Base-by-base conservation (phyloP, 2,797 vertebrate species). In the Gallinago solitaria region DNA sequence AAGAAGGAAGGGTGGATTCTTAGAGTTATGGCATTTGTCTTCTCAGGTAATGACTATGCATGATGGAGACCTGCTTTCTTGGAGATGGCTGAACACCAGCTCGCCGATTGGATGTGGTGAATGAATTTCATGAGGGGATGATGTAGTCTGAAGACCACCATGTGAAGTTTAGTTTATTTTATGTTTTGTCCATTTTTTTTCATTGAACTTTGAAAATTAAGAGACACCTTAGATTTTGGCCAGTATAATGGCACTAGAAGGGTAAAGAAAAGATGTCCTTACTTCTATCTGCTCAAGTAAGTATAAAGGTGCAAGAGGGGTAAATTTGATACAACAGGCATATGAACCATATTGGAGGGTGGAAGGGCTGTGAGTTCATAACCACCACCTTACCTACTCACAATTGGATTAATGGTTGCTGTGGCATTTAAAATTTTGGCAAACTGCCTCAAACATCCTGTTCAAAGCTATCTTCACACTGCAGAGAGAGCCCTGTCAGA, bases 361-460 rank as follows among this genome's bases (percentile, higher is more conserved):
- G 43, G 43, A 77, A 60, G 28, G 25, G 47, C 15, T 74, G 16
- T 51, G 47, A 64, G 14, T n/a, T 77, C 33, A 12, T n/a, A 77
- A 32, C 7, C 27, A 61, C 16, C n/a, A 75, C 11, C 41, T 63
- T 41, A 74, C 1, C 25, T 32, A 30, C 16, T 78, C 37, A 54
- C n/a, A 68, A 9, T 23, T 76, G 33, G 35, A 48, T 12, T 41
- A 54, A 50, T 20, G 15, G 18, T 20, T 53, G 15, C 5, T 20
- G 27, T 57, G 41, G 41, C 35, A 61, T 57, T 74, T 64, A 33
- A 60, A 61, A 80, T 64, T 56, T 41, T 69, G 56, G 20, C 11
- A 61, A 65, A 53, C 19, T 17, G 9, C 11, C 2, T 64, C 35
- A 64, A 79, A 53, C 0, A 0, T 18, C 8, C 33, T n/a, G 21